Conservation (phyloP, 1,140 invertebrate genomes). For the Rhizoglyphus robini region DNA sequence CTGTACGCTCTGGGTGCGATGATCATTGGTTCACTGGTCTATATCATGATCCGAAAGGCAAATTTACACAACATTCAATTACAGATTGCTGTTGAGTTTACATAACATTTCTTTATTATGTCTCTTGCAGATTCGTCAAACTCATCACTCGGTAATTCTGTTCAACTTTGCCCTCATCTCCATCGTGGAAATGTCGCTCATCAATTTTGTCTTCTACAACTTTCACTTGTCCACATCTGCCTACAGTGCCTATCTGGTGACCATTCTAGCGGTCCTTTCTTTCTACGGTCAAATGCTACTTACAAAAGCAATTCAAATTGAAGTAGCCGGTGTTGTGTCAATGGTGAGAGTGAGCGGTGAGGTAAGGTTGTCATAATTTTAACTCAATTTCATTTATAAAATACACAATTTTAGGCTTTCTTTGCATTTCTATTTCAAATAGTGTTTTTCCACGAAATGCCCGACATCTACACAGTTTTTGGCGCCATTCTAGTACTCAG, state of each 20-base stretch:
- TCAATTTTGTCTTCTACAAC: slow-evolving; percentile 57
- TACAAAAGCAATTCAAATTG: slow-evolving; percentile 27
- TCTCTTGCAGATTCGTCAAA: slow-evolving; percentile 48
- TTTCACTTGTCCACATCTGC: slow-evolving; percentile 63
- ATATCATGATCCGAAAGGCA: slow-evolving; percentile 64
- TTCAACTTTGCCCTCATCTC: slow-evolving; percentile 67
- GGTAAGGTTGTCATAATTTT: not conserved
- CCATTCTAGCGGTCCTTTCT: slow-evolving; percentile 45
- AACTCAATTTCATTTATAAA: not conserved
- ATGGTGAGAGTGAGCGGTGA: slow-evolving; percentile 40
- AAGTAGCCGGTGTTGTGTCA: slow-evolving; percentile 29
- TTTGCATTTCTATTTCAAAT: slow-evolving; percentile 79
- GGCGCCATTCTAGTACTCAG: slow-evolving; percentile 67
- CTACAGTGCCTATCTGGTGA: slow-evolving; percentile 56
- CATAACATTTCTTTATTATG: too few species aligned
- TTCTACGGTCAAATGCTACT: slow-evolving; percentile 28
- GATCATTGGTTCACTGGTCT: slow-evolving; percentile 72
- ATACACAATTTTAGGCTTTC: slow-evolving; percentile 43
- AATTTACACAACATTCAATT: not conserved
- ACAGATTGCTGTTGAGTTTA: not conserved
- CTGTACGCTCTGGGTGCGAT: slow-evolving; percentile 69
- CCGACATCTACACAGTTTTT: slow-evolving; percentile 44
- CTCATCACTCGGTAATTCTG: slow-evolving; percentile 78
- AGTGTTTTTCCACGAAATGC: slow-evolving; percentile 36
- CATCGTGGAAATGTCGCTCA: slow-evolving; percentile 58